A percentile compares a stretch with the other conserved stretches of the same genome.
Evolutionary conservation across 2,888 invertebrate genomes (phyloP).

Genomic region (Athalia rosae): DNA sequence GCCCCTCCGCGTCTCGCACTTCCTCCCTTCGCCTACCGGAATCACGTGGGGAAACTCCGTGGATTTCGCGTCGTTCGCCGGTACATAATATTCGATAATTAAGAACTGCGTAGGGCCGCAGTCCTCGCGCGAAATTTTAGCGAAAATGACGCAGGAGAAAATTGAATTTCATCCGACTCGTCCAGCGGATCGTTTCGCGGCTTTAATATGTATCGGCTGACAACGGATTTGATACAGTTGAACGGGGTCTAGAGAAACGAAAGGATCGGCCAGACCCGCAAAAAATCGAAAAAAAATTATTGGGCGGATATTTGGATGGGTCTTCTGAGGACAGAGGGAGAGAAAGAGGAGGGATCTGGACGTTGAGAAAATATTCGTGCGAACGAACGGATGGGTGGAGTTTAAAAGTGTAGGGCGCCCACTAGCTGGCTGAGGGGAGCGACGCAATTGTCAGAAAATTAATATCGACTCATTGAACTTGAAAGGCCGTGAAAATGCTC

Average conservation of each 20-base stretch:
- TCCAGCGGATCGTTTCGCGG: no score
- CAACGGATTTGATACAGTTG: constrained; percentile 6
- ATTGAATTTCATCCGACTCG: no score
- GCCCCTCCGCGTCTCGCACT: neutral
- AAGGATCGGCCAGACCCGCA: constrained; percentile 29
- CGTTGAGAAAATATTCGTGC: neutral
- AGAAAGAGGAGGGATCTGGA: neutral
- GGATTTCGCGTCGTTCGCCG: constrained; percentile 13
- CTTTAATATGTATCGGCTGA: neutral
- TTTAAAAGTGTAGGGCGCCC: constrained; percentile 2
- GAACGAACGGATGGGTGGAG: constrained; percentile 19
- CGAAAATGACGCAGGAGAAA: neutral
- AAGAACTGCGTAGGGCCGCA: constrained; percentile 11
- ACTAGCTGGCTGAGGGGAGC: constrained; percentile 11
- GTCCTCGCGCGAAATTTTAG: neutral
- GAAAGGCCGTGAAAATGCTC: constrained; percentile 42
- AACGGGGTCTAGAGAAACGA: neutral
- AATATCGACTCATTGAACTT: constrained; percentile 57
- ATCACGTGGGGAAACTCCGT: neutral
- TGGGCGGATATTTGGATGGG: neutral
- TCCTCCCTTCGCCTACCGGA: neutral
- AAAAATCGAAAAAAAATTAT: constrained; percentile 32
- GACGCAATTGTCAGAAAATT: constrained; percentile 53
- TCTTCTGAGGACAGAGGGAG: neutral
- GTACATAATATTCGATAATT: constrained; percentile 28